Percentiles rank a stretch among this genome's conserved stretches.
Conservation (phyloP, 2,113 vertebrate species). For the Uria aalge region DNA sequence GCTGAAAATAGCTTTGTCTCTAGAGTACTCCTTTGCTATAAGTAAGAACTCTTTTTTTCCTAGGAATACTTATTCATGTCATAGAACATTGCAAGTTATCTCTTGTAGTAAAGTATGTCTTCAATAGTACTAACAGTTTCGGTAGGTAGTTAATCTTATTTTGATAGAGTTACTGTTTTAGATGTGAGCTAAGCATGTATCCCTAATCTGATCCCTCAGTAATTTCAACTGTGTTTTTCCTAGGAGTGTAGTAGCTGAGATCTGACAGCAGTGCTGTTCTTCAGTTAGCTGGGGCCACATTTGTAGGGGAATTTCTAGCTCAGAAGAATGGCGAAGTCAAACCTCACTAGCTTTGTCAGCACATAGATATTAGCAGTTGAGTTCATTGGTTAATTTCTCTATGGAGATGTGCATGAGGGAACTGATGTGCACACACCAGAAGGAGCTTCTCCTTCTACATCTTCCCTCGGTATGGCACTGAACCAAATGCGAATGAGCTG, state of each 20-base stretch:
- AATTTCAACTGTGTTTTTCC: background rate
- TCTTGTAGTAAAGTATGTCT: background rate
- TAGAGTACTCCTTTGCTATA: background rate
- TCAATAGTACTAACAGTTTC: background rate
- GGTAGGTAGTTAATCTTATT: background rate
- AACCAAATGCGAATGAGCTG: background rate
- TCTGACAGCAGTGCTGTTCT: background rate
- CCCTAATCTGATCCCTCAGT: background rate
- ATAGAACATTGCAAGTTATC: background rate
- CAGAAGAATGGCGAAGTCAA: background rate
- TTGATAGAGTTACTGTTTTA: background rate
- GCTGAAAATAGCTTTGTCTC: background rate
- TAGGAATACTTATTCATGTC: background rate
- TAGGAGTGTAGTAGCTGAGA: background rate
- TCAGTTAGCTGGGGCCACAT: background rate
- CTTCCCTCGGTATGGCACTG: background rate
- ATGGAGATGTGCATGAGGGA: background rate
- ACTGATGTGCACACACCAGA: background rate
- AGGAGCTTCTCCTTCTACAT: background rate
- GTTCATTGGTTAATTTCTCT: background rate
- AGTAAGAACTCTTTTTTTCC: background rate
- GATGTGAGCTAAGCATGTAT: background rate
- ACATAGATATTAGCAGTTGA: background rate
- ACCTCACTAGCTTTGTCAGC: background rate
- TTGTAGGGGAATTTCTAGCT: background rate